Evolutionary conservation across 2,888 invertebrate genomes (phyloP), one percentile per base, ranked within the genome.

Genomic region (Protonemura montana): DNA sequence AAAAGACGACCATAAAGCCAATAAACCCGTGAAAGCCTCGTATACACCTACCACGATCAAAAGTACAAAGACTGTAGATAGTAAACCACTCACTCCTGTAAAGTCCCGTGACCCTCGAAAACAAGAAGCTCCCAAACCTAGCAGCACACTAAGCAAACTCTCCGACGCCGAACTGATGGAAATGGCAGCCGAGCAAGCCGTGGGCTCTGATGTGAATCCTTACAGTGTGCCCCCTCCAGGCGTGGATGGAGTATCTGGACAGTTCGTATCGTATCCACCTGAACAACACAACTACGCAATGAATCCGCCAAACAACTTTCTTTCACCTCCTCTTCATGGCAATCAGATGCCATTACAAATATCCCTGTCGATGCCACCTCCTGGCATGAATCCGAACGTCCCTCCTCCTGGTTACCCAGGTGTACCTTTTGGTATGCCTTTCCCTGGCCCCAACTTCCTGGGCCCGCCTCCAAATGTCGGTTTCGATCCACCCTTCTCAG

Each of bases 151-250:
- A 41, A 92, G 93, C 88, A 92, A 92, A 0, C 89, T 94, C 82
- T 92, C 93, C 41, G 94, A 94, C 88, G 92, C 92, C 87, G 94
- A 94, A 88, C 89, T 94, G 42, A 93, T 93, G 30, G 92, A 92
- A 87, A 93, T 93, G 90, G 81, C 81, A 6, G 93, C 93, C 28
- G 27, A 78, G 27, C 26, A 10, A 13, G 27, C 78, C 5, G 29
- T 10, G 0, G 6, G 30, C 13, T 13, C 81, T n/a, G 81, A 81
- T 13, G 29, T 29, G 7, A 5, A 30, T 27, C n/a, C 30, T 6
- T 81, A 28, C 81, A n/a, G 30, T 21, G 1, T 28, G 7, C 81
- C 30, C 27, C 25, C 78, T 78, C 25, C n/a, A 10, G 78, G 78
- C 76, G 76, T 76, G 76, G 80, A 16, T 28, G 16, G 27, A 26